These are phyloP conservation scores for Eupithecia vulgata DNA, from an alignment of 2,888 invertebrate species.

Conservation along the genomic window DNA sequence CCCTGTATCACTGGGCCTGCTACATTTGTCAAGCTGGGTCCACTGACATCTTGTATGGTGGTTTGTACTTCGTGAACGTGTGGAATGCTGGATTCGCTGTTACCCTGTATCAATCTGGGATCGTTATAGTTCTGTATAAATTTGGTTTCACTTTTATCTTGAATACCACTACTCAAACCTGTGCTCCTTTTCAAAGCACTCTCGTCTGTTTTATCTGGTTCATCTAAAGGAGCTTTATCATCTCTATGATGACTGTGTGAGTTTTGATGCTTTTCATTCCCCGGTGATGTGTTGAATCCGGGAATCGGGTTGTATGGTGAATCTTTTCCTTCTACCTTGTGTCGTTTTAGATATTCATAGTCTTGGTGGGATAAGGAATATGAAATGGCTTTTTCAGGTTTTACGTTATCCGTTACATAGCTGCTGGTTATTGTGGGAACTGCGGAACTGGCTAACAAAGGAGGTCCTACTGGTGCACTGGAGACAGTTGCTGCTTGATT, in stretches of 20 bases:
- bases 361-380: conserved; percentile 52
- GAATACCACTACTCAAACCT: conserved; percentile 16
- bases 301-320: conserved; percentile 37
- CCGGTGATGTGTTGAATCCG: conserved; percentile 18
- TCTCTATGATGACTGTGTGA: conserved; percentile 20
- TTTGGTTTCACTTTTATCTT: conserved; percentile 6
- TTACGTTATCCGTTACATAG: conserved; percentile 4
- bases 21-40: neutral
- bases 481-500: neutral
- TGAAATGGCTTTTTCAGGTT: conserved; percentile 45
- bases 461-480: neutral
- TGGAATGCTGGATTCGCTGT: neutral
- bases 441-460: neutral
- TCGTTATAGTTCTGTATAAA: neutral
- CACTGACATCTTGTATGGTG: neutral
- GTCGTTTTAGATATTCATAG: conserved; percentile 50
- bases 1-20: neutral
- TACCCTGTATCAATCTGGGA: neutral
- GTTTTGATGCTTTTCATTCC: conserved; percentile 16
- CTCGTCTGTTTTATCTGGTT: conserved; percentile 11
- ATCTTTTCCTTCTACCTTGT: conserved; percentile 40
- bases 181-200: conserved; percentile 23
- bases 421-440: neutral
- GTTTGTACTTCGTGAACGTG: neutral
- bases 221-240: conserved; percentile 8